phyloP scores from a whole-genome alignment of 2,888 invertebrate genomes.

The Macrosiphum euphorbiae region DNA sequence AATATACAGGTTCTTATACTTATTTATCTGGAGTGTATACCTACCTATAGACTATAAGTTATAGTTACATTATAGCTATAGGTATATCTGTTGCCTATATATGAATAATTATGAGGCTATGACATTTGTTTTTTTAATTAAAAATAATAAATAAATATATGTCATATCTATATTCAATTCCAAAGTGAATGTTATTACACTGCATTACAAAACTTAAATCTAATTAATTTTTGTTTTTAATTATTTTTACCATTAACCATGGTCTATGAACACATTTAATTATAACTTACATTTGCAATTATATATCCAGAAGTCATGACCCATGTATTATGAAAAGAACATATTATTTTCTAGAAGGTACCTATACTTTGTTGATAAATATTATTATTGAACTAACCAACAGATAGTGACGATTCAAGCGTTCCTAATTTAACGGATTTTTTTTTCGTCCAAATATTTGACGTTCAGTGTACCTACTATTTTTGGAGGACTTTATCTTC shows the following conservation, averaged over 20 bases:
- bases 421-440: background rate
- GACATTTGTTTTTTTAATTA: background rate
- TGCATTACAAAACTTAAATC: background rate
- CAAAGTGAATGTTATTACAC: background rate
- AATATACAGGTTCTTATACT: background rate
- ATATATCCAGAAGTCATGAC: background rate
- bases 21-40: background rate
- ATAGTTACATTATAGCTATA: background rate
- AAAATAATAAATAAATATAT: background rate
- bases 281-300: background rate
- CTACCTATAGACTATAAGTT: no score
- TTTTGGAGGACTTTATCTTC: background rate
- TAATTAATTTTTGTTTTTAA: conserved; percentile 5
- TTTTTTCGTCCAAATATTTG: background rate
- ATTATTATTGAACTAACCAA: background rate
- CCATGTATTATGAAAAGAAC: background rate
- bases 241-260: background rate
- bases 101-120: background rate
- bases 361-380: background rate
- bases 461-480: background rate
- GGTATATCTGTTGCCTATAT: background rate
- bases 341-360: background rate
- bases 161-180: background rate
- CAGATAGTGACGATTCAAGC: background rate
- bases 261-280: background rate